These are phyloP conservation scores for Melinaea menophilus DNA, from an alignment of 2,888 invertebrate species.

Conservation along the genomic window DNA sequence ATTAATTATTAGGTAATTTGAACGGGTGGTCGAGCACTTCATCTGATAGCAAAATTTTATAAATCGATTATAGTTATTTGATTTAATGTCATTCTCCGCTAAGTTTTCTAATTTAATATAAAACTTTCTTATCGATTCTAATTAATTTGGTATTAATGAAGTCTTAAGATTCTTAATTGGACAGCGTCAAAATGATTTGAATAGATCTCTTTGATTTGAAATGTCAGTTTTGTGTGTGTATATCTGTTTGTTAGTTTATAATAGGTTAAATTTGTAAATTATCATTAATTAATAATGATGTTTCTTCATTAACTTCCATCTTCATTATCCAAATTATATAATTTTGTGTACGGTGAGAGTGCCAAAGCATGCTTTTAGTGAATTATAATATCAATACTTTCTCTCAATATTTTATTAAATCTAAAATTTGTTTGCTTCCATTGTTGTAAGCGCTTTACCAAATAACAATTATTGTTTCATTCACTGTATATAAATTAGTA, in stretches of 20 bases:
- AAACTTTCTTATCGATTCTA: not conserved
- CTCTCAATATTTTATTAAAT: conserved; percentile 19
- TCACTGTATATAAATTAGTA: conserved; percentile 68
- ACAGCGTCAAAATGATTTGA: conserved; percentile 33
- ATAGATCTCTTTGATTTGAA: conserved; percentile 55
- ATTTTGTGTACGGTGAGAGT: conserved; percentile 56
- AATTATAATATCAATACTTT: conserved; percentile 19
- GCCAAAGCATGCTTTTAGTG: conserved; percentile 56
- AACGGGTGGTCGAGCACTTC: conserved; percentile 43
- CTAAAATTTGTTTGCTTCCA: conserved; percentile 28
- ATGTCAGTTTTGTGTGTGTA: conserved; percentile 63
- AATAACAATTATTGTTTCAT: conserved; percentile 52
- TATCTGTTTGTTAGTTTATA: conserved; percentile 68
- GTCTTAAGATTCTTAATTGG: conserved; percentile 23
- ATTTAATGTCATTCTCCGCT: not conserved
- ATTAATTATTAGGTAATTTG: conserved; percentile 46
- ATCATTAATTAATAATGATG: conserved; percentile 26
- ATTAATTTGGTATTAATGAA: not conserved
- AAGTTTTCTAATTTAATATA: not conserved
- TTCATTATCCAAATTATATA: conserved; percentile 34
- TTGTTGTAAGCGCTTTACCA: conserved; percentile 64
- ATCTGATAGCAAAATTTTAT: conserved; percentile 26
- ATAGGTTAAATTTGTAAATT: conserved; percentile 73
- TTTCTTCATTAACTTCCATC: conserved; percentile 31
- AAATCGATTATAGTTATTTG: not conserved